Evolutionary conservation across 2,888 invertebrate species (phyloP), one percentile per base, ranked within the genome.

Genomic region (Orthosia gothica): DNA sequence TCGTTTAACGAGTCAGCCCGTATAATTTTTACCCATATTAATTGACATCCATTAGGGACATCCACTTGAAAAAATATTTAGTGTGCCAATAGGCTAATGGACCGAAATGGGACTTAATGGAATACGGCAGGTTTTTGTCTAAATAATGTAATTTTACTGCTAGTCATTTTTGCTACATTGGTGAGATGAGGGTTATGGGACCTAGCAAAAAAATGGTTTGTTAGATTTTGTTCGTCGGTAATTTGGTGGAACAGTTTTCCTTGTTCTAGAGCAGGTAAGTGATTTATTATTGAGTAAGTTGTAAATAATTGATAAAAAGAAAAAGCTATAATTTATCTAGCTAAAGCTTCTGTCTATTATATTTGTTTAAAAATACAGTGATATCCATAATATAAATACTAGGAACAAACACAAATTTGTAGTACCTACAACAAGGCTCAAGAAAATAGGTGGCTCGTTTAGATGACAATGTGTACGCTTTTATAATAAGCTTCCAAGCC

Each of bases 11-110:
- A 63, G 50, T 76, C 45, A n/a, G 7, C n/a, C 9, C n/a, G 12
- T 26, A 15, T n/a, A 67, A 15, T 18, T 47, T 54, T 54, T 49
- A 58, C 26, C 63, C 67, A 62, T 69, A 67, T 68, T 80, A 80
- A 76, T 80, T 71, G 61, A 57, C 58, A 49, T 68, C 76, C 80
- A 80, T 80, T 79, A 71, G 3, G 18, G 15, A 20, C 50, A 47
- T 47, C n/a, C 47, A 65, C 54, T 72, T 61, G 64, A 69, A 58
- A 62, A 40, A 40, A 40, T 40, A 50, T n/a, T n/a, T 62, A 76
- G 61, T 63, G n/a, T 18, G 12, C 58, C 80, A 80, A 76, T 74
- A 72, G 62, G 47, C 65, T 84, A 83, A 84, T 84, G 83, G 83
- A 74, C 20, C 49, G 18, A 65, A 81, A 65, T 81, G 62, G 72